Conservation (phyloP, 2,888 invertebrate species). For the Cosmopolites sordidus region DNA sequence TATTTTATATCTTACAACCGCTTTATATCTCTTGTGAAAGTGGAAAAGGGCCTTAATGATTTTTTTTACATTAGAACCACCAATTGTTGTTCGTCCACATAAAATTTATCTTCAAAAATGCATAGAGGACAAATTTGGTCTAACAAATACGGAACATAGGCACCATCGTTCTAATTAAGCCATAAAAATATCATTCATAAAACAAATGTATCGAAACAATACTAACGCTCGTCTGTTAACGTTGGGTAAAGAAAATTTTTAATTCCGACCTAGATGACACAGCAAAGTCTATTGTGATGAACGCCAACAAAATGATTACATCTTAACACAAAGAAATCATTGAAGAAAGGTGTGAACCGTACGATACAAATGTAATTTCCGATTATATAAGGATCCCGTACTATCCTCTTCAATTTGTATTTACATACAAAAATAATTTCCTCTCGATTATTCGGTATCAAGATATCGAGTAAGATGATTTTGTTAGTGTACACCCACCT, state of each 20-base stretch:
- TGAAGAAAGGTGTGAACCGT: conserved; percentile 22
- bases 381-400: not conserved
- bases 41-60: too few relatives aligned
- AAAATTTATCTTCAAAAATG: too few relatives aligned
- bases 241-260: not conserved
- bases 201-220: too few relatives aligned
- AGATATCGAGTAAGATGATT: conserved; percentile 12
- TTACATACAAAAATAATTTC: conserved; percentile 25
- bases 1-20: too few relatives aligned
- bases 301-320: conserved; percentile 12
- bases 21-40: too few relatives aligned
- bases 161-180: too few relatives aligned
- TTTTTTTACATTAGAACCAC: too few relatives aligned
- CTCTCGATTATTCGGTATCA: conserved; percentile 19
- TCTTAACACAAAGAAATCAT: conserved; percentile 19
- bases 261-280: conserved; percentile 2
- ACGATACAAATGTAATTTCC: conserved; percentile 8
- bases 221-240: not conserved
- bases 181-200: too few relatives aligned
- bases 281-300: conserved; percentile 12
- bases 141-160: too few relatives aligned
- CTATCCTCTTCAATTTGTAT: not conserved
- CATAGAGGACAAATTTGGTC: too few relatives aligned
- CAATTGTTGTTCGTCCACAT: too few relatives aligned
- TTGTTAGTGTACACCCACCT: conserved; percentile 6